phyloP scores from a whole-genome alignment of 2,113 vertebrate genomes.

The Boulengeromyrus knoepffleri region DNA sequence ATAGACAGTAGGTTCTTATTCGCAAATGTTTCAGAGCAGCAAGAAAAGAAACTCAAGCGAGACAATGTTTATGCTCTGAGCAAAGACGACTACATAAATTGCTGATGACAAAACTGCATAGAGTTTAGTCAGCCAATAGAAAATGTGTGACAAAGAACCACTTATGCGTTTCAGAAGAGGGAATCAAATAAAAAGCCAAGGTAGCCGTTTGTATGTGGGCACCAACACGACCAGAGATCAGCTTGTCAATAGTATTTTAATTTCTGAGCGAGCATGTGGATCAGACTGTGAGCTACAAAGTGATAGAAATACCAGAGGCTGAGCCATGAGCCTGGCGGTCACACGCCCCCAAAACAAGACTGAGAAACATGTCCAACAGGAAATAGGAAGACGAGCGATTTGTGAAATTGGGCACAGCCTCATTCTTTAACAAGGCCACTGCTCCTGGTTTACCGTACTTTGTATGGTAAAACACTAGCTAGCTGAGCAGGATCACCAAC shows the following conservation, averaged over 20 bases:
- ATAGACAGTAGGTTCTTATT: not conserved
- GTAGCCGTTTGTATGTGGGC: not conserved
- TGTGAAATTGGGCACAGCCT: not conserved
- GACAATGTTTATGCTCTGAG: not conserved
- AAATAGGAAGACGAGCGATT: not conserved
- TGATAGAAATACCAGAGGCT: not conserved
- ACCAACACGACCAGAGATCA: not conserved
- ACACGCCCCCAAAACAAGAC: not conserved
- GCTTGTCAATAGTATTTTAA: not conserved
- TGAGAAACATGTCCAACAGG: not conserved
- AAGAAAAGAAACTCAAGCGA: not conserved
- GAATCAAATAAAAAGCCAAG: not conserved
- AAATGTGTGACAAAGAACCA: not conserved
- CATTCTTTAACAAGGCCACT: not conserved
- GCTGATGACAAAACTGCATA: not conserved
- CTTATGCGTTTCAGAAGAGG: not conserved
- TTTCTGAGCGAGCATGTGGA: not conserved
- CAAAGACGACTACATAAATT: not conserved
- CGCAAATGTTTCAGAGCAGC: not conserved
- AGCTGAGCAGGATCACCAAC: not conserved
- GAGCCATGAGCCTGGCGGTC: not conserved
- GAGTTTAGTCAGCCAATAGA: not conserved
- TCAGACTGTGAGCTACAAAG: not conserved
- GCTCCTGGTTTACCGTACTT: not conserved
- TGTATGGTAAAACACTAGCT: not conserved